Percentiles rank a stretch among this genome's conserved stretches.
Conservation (phyloP, 2,797 vertebrate species). For the Halcyon smyrnensis region DNA sequence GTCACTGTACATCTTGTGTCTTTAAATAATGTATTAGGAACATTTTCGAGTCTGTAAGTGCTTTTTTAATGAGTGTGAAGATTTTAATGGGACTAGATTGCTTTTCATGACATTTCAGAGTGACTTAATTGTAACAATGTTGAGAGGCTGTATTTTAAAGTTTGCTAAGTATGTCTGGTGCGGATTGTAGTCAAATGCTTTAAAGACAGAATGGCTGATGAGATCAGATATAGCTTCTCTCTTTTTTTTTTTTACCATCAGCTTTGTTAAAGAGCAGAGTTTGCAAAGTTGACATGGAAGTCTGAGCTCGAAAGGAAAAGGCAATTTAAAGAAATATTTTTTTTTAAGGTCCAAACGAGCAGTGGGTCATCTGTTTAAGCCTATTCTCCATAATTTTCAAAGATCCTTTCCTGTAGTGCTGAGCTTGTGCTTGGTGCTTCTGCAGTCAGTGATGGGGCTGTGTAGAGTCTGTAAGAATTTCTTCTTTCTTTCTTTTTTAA, state of each 20-base stretch:
- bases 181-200: conserved; percentile 75
- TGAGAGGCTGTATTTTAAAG: conserved; percentile 84
- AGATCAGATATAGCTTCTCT: conserved; percentile 55
- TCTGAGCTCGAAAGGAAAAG: background rate
- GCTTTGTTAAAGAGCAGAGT: conserved; percentile 20
- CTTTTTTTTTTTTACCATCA: conserved; percentile 41
- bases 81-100: conserved; percentile 89
- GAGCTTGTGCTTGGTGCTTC: background rate
- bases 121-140: conserved; percentile 88
- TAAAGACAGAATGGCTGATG: conserved; percentile 76
- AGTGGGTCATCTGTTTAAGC: background rate
- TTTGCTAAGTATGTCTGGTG: conserved; percentile 82
- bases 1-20: conserved; percentile 84
- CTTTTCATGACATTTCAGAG: conserved; percentile 88
- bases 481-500: background rate
- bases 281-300: background rate
- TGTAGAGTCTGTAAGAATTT: background rate
- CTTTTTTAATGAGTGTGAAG: conserved; percentile 90
- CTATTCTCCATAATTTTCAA: background rate
- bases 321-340: too few relatives aligned
- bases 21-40: conserved; percentile 89
- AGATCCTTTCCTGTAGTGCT: background rate
- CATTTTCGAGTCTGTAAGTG: conserved; percentile 86
- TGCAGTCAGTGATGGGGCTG: background rate
- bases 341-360: background rate